Evolutionary conservation across 2,888 invertebrate species (phyloP), one percentile per base, ranked within the genome.

Genomic region (Hirtodrosophila histrioides): DNA sequence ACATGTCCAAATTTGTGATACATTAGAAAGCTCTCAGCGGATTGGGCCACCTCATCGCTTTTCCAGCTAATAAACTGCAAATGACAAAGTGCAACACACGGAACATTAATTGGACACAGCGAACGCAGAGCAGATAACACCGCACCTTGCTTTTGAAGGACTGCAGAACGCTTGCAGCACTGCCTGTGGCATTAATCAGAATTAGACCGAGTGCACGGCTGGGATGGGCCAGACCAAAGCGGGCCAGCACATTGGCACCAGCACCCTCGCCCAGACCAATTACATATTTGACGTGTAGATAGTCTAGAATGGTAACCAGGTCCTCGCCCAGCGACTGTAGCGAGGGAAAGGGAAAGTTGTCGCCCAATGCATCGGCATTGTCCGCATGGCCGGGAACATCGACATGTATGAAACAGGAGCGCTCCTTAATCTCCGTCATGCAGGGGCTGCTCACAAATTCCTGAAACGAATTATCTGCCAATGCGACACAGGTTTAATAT

Each of bases 1-100:
- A 97, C 97, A 92, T 96, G 95, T 91, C 97, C 97, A 92, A 97
- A 97, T 93, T 97, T 96, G 92, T 97, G 97, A 90, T 96, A 95
- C 86, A 97, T 94, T 75, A 97, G 93, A 91, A 97, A 97, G 86
- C 96, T 95, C 92, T 97, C 97, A 65, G 97, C 96, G 2, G 96
- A 96, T 76, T 96, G 96, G 62, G 96, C 96, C 92, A 97, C 96
- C 89, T 95, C 95, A 31, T 95, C 94, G 61, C 96, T 94, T 87
- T 95, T 95, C 96, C 97, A 96, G 85, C 95, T 94, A 70, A 97
- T 95, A 90, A 97, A 95, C 94, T 95, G 90, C 43, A 76, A 79
- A 23, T 51, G 89, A 87, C 67, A 7, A 41, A 67, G 58, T 31
- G 43, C 9, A 67, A 63, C 56, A 68, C 6, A 45, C 31, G 31